Evolutionary conservation across 2,797 vertebrate genomes (phyloP), one percentile per base, ranked within the genome.

Genomic region (Hemitrygon akajei): DNA sequence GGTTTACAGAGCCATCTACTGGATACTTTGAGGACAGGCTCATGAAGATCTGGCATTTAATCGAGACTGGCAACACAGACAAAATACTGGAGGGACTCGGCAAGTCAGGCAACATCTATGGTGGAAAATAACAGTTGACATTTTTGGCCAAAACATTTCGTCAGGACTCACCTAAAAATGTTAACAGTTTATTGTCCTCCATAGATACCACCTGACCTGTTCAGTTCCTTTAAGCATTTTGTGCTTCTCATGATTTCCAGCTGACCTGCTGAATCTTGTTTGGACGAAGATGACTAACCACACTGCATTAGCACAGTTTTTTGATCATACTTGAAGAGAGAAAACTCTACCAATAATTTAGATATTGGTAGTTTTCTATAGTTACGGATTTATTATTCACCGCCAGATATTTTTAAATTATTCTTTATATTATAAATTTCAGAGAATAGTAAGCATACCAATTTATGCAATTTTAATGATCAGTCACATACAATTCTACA

Each of bases 1-100:
- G 91, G 27, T 58, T 56, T 56, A 75, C 37, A 76, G 91, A 56
- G 91, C 91, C 91, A 93, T 25, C 91, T 93, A n/a, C 71, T 93
- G 91, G 91, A 76, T 76, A 56, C n/a, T 93, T 75, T 73, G 11
- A 14, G 73, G 5, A n/a, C 27, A 30, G 18, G 40, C 20, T 34
- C 37, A 40, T 73, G 14, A 40, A 40, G 30, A 37, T 20, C 79
- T 40, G 34, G 37, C 9, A 37, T 81, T 81, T 34, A 81, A 47
- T 81, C 34, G 16, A 14, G 14, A 5, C 34, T 37, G 34, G 11
- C 37, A 81, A 47, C 47, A 47, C 2, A 3, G 47, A 47, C 47
- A 4, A 47, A 1, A 47, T 47, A 47, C 47, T 47, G 47, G 47
- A 47, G 47, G 47, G 47, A 47, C 47, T 47, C 47, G 4, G 47